phyloP scores from a whole-genome alignment of 2,888 invertebrate genomes.

The Drosophila atroscutellata region DNA sequence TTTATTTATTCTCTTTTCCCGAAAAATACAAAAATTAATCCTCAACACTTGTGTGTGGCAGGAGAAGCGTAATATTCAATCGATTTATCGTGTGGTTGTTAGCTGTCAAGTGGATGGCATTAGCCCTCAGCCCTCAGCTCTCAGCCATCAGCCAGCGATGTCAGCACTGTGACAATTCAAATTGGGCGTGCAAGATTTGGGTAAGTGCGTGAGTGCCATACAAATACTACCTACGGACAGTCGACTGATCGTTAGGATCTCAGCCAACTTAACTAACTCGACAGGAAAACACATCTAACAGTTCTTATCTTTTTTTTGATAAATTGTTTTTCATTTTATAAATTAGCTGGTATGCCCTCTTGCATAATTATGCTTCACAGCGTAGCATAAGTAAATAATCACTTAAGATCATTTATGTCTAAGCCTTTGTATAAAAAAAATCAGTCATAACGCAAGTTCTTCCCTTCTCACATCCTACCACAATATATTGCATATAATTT shows the following conservation, averaged over 20 bases:
- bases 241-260: constrained; percentile 17
- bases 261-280: constrained; percentile 18
- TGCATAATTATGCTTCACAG: background rate
- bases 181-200: constrained; percentile 74
- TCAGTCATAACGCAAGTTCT: background rate
- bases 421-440: background rate
- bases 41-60: constrained; percentile 44
- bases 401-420: constrained; percentile 10
- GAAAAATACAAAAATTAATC: constrained; percentile 63
- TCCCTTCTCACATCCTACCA: background rate
- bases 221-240: constrained; percentile 9
- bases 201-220: constrained; percentile 49
- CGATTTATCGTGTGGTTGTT: constrained; percentile 73
- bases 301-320: background rate
- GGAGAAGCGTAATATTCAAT: constrained; percentile 66
- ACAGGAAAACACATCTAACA: constrained; percentile 9
- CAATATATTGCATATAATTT: background rate
- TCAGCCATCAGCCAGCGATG: constrained; percentile 50
- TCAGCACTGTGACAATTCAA: constrained; percentile 73
- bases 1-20: constrained; percentile 59
- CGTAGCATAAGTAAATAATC: background rate
- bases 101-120: constrained; percentile 74
- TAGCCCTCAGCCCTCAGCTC: constrained; percentile 50
- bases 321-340: background rate
- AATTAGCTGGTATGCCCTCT: background rate